Evolutionary conservation across 2,113 vertebrate genomes (phyloP), one percentile per base, ranked within the genome.

Genomic region (Menidia beryllina): DNA sequence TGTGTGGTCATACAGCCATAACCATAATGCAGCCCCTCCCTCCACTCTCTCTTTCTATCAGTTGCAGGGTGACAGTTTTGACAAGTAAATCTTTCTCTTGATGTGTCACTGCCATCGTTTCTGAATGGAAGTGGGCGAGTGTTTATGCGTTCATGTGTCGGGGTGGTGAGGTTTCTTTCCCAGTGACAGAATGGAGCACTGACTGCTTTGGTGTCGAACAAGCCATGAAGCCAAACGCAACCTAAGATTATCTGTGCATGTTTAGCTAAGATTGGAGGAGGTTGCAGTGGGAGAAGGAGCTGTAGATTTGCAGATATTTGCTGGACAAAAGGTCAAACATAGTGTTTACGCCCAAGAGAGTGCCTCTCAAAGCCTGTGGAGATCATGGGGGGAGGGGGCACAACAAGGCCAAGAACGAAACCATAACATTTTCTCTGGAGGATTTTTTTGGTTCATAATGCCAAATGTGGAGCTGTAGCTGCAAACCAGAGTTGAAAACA

Each of bases 281-380:
- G 52, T 81, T 68, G 17, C 77, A 26, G 23, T 77, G 77, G 81
- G 71, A 80, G 79, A 61, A 27, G 73, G 54, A 84, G 82, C 82
- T 77, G 79, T 83, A 90, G 74, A 84, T 89, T 85, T 78, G 76
- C 0, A 13, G 69, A 84, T 86, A 83, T 84, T 84, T 89, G 61
- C 63, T 70, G 79, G 87, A 81, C 86, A 86, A 72, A 83, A 91
- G 85, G 87, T 91, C 61, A 72, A 72, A 83, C 74, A 69, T 73
- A 69, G 72, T 61, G 72, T 73, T 72, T 88, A 30, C 67, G 58
- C 61, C 84, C 55, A 30, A n/a, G n/a, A n/a, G 61, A 79, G 67
- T 52, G 62, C 7, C 51, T 82, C 77, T 66, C 43, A 48, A 27
- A 75, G 45, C 57, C 51, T 70, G 49, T 50, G 15, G 20, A 63